Base-by-base conservation (phyloP, 1,140 invertebrate species). In the Micrasema longulum region DNA sequence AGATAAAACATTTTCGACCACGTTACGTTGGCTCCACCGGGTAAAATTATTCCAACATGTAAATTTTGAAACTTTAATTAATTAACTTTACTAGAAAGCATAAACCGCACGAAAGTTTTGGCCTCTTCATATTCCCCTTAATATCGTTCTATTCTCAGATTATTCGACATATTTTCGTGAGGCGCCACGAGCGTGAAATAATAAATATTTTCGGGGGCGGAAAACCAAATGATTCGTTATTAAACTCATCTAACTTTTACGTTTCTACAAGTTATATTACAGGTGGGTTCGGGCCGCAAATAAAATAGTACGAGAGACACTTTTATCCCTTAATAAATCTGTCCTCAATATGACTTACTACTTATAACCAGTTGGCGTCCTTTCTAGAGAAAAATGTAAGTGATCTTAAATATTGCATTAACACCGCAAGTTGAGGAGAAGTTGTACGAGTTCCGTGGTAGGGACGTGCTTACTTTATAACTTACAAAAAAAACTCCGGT, bases 11-110 rank as follows among this genome's bases (percentile, higher is more conserved):
- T 1, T 10, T 6, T 20, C 18, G 14, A 9, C 4, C 45, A 18
- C 2, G 16, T 16, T 0, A 1, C 4, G 14, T 9, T 16, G 6
- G 20, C 18, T 9, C 22, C 20, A 16, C 1, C 1, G 26, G 11
- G 31, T 12, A 38, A 41, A 22, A 5, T 60, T 60, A 41, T 18
- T 16, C 9, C 2, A 38, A 23, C 36, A 60, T 43, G 36, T 22
- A 22, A 60, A 60, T 20, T 31, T 43, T 41, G 5, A 43, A 43
- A 43, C 35, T 60, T 60, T 60, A 20, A 41, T 60, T 60, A 38
- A 60, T 41, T 38, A 60, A 60, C 16, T 60, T 60, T 41, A 6
- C n/a, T 57, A 14, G 35, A 41, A 14, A 26, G n/a, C 26, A 35
- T 14, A 53, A 53, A 12, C 20, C 50, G 23, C 50, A 35, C 10